Conservation (phyloP, 1,140 invertebrate species). For the Drosophila rhopaloa region DNA sequence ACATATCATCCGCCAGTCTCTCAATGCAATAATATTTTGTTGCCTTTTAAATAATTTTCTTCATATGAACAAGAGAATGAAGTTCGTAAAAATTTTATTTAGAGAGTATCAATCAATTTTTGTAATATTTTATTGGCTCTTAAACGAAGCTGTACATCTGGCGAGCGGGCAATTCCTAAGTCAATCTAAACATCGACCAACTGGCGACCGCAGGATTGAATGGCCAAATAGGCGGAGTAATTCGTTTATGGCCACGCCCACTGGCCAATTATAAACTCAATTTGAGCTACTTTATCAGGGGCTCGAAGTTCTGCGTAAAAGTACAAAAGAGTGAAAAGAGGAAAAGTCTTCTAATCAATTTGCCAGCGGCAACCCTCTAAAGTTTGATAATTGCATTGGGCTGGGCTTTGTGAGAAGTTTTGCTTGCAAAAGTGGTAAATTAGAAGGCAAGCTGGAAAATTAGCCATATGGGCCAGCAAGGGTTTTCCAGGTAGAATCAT, state of each 20-base stretch:
- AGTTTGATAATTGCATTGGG: constrained; percentile 61
- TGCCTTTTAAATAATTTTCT: neutral
- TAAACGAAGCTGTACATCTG: constrained; percentile 31
- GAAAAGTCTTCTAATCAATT: constrained; percentile 73
- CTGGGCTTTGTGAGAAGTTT: constrained; percentile 61
- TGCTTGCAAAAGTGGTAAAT: constrained; percentile 63
- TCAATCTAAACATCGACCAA: constrained; percentile 50
- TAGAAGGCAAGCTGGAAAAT: constrained; percentile 57
- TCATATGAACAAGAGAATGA: neutral
- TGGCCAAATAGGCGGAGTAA: constrained; percentile 31
- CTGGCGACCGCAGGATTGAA: constrained; percentile 42
- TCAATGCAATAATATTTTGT: neutral
- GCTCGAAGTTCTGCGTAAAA: neutral
- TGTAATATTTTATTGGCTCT: neutral
- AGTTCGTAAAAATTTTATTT: neutral
- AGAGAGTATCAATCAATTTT: neutral
- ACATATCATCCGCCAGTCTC: neutral
- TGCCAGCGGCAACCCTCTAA: constrained; percentile 42
- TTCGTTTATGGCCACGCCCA: constrained; percentile 48
- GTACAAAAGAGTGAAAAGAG: neutral
- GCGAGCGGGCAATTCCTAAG: constrained; percentile 8
- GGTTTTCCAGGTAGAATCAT: constrained; percentile 34
- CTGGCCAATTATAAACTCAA: constrained; percentile 65
- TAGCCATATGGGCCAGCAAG: constrained; percentile 63
- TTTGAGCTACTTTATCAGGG: constrained; percentile 43